A percentile compares a stretch with the other conserved stretches of the same genome.
Conservation (phyloP, 2,888 invertebrate species). For the Piscicola geometra region DNA sequence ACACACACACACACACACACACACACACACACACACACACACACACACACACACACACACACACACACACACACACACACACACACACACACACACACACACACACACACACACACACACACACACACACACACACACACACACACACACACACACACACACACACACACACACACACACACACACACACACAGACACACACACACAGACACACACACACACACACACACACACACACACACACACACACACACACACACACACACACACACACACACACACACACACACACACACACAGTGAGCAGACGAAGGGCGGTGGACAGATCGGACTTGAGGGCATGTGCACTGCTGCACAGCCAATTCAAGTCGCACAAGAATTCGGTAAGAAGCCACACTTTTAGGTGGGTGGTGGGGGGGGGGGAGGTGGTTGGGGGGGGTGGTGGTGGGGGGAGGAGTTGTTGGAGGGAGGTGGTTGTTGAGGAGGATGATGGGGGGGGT, state of each 20-base stretch:
- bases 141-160: conserved; percentile 32
- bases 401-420: not conserved
- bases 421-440: no score
- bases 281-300: conserved; percentile 14
- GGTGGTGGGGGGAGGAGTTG: no score
- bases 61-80: conserved; percentile 15
- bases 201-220: conserved; percentile 2
- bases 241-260: conserved; percentile 20
- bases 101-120: conserved; percentile 28
- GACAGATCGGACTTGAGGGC: not conserved
- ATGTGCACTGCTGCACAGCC: not conserved
- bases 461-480: no score
- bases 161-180: conserved; percentile 20
- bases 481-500: no score
- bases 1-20: conserved; percentile 15
- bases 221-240: conserved; percentile 34
- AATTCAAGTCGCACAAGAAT: not conserved
- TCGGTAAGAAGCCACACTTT: not conserved
- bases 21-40: conserved; percentile 15
- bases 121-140: conserved; percentile 31
- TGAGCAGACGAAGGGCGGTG: not conserved
- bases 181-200: conserved; percentile 8
- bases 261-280: conserved; percentile 15
- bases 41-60: conserved; percentile 15
- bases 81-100: conserved; percentile 27